Percentiles rank a stretch among this genome's conserved stretches.
Conservation (phyloP, 2,888 invertebrate genomes). For the Sicus ferrugineus region DNA sequence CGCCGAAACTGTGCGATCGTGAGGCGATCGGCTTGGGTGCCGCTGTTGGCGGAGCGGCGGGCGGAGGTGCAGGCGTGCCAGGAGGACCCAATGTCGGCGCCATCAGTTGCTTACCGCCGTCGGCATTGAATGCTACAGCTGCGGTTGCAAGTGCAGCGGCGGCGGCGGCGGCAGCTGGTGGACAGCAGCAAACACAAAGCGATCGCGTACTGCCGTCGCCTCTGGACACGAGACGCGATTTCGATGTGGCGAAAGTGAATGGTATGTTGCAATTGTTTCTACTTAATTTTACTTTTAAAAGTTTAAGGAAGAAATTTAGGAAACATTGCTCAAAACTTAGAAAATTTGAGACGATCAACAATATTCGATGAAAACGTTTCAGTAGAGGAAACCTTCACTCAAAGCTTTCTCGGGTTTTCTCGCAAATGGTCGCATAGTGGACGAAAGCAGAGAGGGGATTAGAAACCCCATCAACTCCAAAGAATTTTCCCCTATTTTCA, state of each 20-base stretch:
- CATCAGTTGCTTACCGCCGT: conserved; percentile 57
- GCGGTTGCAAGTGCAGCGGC: conserved; percentile 42
- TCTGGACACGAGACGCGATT: conserved; percentile 54
- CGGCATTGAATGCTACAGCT: conserved; percentile 49
- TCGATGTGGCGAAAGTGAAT: conserved; percentile 64
- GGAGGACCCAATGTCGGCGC: conserved; percentile 49
- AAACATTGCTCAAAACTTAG: too few relatives aligned
- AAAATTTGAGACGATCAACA: too few relatives aligned
- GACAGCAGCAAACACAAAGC: conserved; percentile 36
- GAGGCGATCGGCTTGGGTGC: conserved; percentile 46
- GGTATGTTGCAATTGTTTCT: too few relatives aligned
- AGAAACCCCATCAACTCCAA: too few relatives aligned
- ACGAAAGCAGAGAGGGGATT: too few relatives aligned
- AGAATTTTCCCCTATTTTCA: too few relatives aligned
- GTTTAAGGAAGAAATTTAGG: too few relatives aligned
- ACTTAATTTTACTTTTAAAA: too few relatives aligned
- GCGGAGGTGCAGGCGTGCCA: conserved; percentile 20
- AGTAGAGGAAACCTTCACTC: too few relatives aligned
- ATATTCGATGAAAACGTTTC: too few relatives aligned
- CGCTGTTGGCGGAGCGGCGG: not conserved
- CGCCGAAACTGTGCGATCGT: conserved; percentile 56
- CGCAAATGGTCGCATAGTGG: too few relatives aligned
- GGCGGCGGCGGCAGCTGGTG: conserved; percentile 45
- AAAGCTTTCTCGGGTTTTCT: too few relatives aligned
- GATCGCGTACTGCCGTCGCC: conserved; percentile 53